These are phyloP conservation scores for Lamellibrachia satsuma DNA, from an alignment of 2,888 invertebrate genomes.

Conservation along the genomic window DNA sequence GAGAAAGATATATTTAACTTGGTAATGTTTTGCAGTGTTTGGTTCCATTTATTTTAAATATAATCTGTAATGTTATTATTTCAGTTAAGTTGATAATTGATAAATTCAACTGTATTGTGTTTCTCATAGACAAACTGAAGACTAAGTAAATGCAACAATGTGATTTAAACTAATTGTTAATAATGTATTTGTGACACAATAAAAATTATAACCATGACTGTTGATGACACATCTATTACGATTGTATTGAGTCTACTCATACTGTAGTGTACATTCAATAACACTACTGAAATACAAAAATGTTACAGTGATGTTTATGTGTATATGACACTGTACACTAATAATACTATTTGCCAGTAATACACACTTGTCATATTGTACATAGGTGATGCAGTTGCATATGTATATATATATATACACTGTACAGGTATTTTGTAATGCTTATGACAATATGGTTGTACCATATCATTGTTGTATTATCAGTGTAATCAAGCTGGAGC, in stretches of 20 bases:
- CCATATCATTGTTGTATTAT: background rate
- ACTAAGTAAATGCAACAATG: too few species aligned
- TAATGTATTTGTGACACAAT: background rate
- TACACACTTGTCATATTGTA: background rate
- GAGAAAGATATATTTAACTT: too few species aligned
- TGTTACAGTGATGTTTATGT: background rate
- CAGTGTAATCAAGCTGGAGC: background rate
- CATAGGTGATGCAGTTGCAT: background rate
- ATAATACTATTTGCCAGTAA: background rate
- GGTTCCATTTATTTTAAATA: too few species aligned
- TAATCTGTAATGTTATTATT: too few species aligned
- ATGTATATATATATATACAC: background rate
- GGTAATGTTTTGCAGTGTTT: too few species aligned
- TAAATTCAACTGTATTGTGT: too few species aligned
- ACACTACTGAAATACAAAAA: background rate
- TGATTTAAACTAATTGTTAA: background rate
- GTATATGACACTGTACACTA: background rate
- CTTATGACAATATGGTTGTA: background rate
- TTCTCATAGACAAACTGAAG: too few species aligned
- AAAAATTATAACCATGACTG: background rate
- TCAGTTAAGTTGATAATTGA: too few species aligned
- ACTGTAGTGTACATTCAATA: background rate
- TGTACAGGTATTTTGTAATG: background rate
- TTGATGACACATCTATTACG: background rate
- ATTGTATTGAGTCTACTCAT: background rate